phyloP scores from a whole-genome alignment of 2,797 vertebrate species.

The Menidia menidia region DNA sequence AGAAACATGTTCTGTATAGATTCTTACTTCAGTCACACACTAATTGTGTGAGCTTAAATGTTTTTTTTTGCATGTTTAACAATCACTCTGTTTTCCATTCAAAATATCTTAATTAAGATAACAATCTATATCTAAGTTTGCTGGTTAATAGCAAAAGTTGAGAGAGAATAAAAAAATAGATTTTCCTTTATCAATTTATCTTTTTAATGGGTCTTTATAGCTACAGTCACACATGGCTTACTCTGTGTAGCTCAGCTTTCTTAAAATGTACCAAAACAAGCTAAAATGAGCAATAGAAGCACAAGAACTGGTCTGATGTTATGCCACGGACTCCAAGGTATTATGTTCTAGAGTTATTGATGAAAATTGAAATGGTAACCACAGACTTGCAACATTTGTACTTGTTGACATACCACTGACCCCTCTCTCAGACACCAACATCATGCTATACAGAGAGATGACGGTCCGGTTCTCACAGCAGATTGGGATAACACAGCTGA shows the following conservation, averaged over 20 bases:
- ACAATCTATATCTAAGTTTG: slow-evolving; percentile 42
- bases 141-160: slow-evolving; percentile 31
- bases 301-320: slow-evolving; percentile 19
- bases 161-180: slow-evolving; percentile 47
- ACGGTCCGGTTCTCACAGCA: background rate
- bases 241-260: slow-evolving; percentile 20
- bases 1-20: slow-evolving; percentile 55
- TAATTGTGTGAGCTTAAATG: slow-evolving; percentile 73
- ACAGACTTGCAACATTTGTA: too few relatives aligned
- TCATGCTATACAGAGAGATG: background rate
- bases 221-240: slow-evolving; percentile 33
- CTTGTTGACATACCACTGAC: too few relatives aligned
- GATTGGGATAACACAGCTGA: background rate
- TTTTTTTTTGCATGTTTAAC: slow-evolving; percentile 59
- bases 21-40: slow-evolving; percentile 64
- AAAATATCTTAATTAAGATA: slow-evolving; percentile 60
- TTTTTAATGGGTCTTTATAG: slow-evolving; percentile 40
- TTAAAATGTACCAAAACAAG: background rate
- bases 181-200: slow-evolving; percentile 31
- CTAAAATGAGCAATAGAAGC: background rate
- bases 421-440: background rate
- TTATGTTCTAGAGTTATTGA: background rate
- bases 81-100: slow-evolving; percentile 50
- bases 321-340: background rate
- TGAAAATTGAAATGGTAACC: background rate